Conservation (phyloP, 2,113 vertebrate genomes). For the Tenrec ecaudatus region DNA sequence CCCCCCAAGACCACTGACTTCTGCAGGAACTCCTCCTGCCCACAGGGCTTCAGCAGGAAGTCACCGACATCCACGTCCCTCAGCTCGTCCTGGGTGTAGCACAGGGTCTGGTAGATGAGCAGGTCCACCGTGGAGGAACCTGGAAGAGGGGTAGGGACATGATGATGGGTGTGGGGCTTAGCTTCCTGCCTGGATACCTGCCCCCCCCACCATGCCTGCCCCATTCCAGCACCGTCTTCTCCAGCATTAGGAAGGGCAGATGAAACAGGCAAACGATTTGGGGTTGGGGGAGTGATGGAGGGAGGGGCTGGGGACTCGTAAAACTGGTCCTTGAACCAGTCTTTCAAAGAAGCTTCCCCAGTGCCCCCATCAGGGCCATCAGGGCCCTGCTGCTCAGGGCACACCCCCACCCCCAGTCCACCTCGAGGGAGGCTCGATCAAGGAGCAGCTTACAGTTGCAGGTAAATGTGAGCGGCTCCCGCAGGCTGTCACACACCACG, state of each 20-base stretch:
- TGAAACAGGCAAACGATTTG: neutral
- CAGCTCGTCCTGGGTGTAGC: conserved; percentile 95
- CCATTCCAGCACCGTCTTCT: neutral
- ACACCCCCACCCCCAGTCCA: neutral
- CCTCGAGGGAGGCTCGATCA: neutral
- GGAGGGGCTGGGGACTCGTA: neutral
- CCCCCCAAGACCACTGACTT: conserved; percentile 89
- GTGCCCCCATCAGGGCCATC: neutral
- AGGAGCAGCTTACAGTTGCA: conserved; percentile 93
- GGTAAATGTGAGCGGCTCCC: conserved; percentile 95
- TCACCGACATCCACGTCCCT: conserved; percentile 88
- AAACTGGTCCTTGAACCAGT: neutral
- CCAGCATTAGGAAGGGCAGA: neutral
- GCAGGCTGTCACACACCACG: conserved; percentile 89
- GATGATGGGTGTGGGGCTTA: neutral
- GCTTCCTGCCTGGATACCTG: neutral
- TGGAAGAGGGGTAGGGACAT: conserved; percentile 56
- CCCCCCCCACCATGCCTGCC: too few species aligned
- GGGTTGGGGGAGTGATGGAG: too few species aligned
- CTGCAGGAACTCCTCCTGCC: conserved; percentile 93
- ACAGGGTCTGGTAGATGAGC: conserved; percentile 96
- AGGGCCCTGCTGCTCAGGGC: neutral
- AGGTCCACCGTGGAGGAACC: conserved; percentile 96
- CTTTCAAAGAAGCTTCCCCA: neutral
- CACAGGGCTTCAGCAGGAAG: conserved; percentile 90